These are phyloP conservation scores for Nomada ferruginata DNA, from an alignment of 2,888 invertebrate species.

Conservation along the genomic window DNA sequence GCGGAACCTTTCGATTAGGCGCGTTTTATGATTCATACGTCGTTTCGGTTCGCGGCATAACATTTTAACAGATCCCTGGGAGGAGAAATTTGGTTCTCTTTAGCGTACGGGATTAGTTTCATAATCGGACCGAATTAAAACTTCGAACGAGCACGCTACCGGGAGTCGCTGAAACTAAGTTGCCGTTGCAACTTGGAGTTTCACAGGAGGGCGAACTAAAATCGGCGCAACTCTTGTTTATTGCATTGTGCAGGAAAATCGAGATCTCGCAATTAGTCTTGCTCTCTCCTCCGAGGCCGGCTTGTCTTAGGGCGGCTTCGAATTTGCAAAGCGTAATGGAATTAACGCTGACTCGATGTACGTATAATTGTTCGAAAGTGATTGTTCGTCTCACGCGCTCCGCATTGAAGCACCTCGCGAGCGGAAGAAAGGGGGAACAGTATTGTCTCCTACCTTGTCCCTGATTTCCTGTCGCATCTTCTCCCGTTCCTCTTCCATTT, in stretches of 20 bases:
- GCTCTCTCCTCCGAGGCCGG: neutral
- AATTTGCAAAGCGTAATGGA: neutral
- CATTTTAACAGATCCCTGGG: neutral
- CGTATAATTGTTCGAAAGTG: neutral
- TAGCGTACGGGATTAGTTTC: neutral
- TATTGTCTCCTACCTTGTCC: slow-evolving; percentile 92
- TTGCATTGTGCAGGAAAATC: neutral
- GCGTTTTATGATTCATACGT: slow-evolving; percentile 38
- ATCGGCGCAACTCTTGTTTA: neutral
- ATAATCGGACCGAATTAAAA: slow-evolving; percentile 6
- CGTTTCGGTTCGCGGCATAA: neutral
- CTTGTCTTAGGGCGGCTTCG: neutral
- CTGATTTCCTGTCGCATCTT: slow-evolving; percentile 99
- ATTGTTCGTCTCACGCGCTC: neutral
- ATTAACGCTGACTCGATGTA: neutral
- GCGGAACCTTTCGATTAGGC: slow-evolving; percentile 31
- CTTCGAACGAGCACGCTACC: neutral
- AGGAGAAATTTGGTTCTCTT: neutral
- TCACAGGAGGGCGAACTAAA: neutral
- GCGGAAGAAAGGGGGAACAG: neutral
- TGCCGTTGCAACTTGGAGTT: neutral
- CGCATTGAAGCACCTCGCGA: neutral
- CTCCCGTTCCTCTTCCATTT: slow-evolving; percentile 99
- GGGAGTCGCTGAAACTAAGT: slow-evolving; percentile 4
- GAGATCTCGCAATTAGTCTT: neutral